Evolutionary conservation across 2,888 invertebrate species (phyloP), one percentile per base, ranked within the genome.

Genomic region (Cosmia trapezina): DNA sequence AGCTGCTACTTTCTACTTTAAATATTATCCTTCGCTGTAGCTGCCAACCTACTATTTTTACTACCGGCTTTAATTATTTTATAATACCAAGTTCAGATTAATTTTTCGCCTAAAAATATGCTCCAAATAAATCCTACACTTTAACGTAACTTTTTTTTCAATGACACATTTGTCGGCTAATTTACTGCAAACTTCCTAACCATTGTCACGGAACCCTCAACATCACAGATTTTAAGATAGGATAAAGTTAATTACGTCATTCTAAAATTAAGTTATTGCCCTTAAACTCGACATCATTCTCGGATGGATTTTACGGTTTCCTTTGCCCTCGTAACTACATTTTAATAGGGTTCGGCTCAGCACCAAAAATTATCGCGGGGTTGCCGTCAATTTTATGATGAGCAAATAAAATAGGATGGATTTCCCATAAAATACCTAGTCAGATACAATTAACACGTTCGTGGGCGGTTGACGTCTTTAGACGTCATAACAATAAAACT

Each of bases 361-460:
- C 22, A 53, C 60, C 57, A 8, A 57, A 67, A 81, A 78, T 81
- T 71, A 75, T 63, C 49, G 19, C 66, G 19, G 56, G 51, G 60
- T 70, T 62, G 68, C 67, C 71, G 72, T 62, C 70, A 71, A 17
- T 83, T 63, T 85, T 74, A 83, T 73, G 66, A 67, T 57, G 47
- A 76, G 51, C 49, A 60, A 74, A 84, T 83, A 83, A 83, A 83
- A 68, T 72, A 60, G 45, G 45, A 68, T 33, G 41, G 51, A 37
- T 54, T 12, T 47, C 11, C 67, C 19, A 47, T 74, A 75, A 56
- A 45, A 78, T 66, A n/a, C n/a, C n/a, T n/a, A 59, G 70, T 28
- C 56, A 60, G 59, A 71, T 59, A 28, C 45, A 60, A 75, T 84
- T 66, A 78, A 76, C 33, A 33, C 33, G 2, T 33, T 33, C 33